Conservation (phyloP, 2,797 vertebrate genomes). For the Periophthalmus magnuspinnatus region DNA sequence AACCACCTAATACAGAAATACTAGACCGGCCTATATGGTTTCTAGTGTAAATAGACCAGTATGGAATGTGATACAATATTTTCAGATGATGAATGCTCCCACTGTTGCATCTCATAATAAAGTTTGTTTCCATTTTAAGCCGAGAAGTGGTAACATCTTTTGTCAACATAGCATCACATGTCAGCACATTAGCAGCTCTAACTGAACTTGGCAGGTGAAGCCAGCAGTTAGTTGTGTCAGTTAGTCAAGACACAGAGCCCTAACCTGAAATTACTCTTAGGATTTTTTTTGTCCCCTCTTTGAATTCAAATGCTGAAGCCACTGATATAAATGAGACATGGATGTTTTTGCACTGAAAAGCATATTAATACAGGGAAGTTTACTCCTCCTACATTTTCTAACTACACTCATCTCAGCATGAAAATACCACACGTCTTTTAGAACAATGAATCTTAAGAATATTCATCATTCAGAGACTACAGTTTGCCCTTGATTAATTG, state of each 20-base stretch:
- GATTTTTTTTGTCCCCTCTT: background rate
- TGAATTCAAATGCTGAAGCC: background rate
- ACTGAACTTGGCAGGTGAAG: conserved; percentile 29
- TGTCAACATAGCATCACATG: conserved; percentile 44
- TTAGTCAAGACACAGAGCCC: conserved; percentile 4
- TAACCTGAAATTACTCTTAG: background rate
- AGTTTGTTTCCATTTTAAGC: conserved; percentile 13
- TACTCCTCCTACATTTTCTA: no score
- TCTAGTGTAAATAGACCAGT: background rate
- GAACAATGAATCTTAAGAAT: no score
- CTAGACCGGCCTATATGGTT: no score
- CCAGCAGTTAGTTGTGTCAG: conserved; percentile 18
- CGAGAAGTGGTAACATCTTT: conserved; percentile 32
- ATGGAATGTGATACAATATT: background rate
- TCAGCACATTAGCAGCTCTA: conserved; percentile 50
- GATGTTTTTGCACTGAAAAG: no score
- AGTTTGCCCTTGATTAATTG: no score
- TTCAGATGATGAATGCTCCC: conserved; percentile 1
- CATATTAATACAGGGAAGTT: background rate
- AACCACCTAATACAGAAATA: background rate
- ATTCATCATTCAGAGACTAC: no score
- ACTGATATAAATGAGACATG: background rate
- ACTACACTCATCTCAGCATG: background rate
- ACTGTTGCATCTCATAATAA: conserved; percentile 18
- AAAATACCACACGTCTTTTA: no score